Evolutionary conservation across 2,888 invertebrate genomes (phyloP), one percentile per base, ranked within the genome.

Genomic region (Pemphredon lugubris): DNA sequence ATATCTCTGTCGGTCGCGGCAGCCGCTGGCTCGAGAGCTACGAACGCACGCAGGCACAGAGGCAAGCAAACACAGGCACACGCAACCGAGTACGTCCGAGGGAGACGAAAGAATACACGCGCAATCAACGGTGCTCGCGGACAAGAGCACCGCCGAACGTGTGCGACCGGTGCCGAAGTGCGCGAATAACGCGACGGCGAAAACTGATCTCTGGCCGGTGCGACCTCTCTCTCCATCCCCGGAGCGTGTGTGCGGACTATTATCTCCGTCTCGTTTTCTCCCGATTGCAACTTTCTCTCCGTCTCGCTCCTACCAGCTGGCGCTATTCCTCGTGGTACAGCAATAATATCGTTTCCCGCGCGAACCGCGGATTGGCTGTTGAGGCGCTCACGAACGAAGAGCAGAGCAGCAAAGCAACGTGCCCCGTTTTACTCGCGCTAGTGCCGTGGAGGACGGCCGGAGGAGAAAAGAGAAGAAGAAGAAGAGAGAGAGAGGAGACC

Each of bases 271-370:
- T 70, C 39, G 18, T 58, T 73, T 51, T 50, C 30, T 1, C 66
- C 0, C 55, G 63, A 60, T 54, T 50, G 45, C 55, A 65, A 50
- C 65, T 73, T 64, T 66, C 68, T 45, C 55, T 39, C 13, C 23
- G 40, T 32, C 61, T 58, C 60, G 14, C 54, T 42, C 26, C 64
- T 58, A 64, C 53, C 61, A 51, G 42, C 57, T 45, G 66, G 39
- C 45, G 64, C 54, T 55, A 64, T 77, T 79, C 85, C 86, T 83
- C 86, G 86, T 86, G 86, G 85, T 76, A 75, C 75, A 73, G 83
- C 79, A 86, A 86, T 87, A 86, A 87, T 85, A 87, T 85, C 84
- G 84, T 87, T 87, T 87, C 87, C 87, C 87, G 87, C 87, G 87
- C 87, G 83, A 70, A 79, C 73, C 60, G 75, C 78, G 79, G 87